Evolutionary conservation across 2,888 invertebrate species (phyloP), one percentile per base, ranked within the genome.

Genomic region (Aelia acuminata): DNA sequence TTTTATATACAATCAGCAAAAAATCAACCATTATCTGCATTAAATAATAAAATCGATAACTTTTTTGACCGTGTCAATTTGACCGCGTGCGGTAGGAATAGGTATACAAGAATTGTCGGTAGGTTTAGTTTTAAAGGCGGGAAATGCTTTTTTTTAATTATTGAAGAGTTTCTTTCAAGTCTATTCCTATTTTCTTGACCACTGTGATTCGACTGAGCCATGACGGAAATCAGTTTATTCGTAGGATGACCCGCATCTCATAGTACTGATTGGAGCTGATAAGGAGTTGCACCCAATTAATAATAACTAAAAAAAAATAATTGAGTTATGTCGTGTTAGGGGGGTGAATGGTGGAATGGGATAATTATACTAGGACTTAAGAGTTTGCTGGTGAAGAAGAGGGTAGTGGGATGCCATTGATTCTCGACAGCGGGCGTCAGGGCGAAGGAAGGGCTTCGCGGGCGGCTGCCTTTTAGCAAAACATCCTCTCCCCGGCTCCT

Each of bases 381-480:
- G 63, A 5, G 31, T 5, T 5, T 15, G 31, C 18, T 31, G 63
- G 31, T 63, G 47, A 53, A 85, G 53, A 35, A 35, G 18, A 48
- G 20, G 35, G 22, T 2, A 10, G 47, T 39, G 13, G 63, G 63
- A 63, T 63, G 31, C 43, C 80, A 80, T 80, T 80, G 80, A 80
- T 80, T 43, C 80, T 43, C 31, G 63, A 18, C 18, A n/a, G 75
- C 31, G 70, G 35, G 87, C 87, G 70, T 57, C 75, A 57, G 26
- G 87, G 18, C 26, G 87, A 49, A 63, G 63, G 87, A 39, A 75
- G 75, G 87, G 75, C 49, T 84, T 84, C 84, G 84, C 84, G 84
- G 84, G 43, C 84, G 84, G 49, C 20, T 84, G 84, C 86, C 86
- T 86, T 86, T 86, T 86, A 86, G 86, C 39, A 86, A 86, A 86